Evolutionary conservation across 2,888 invertebrate genomes (phyloP).

Genomic region (Petrolisthes cinctipes): DNA sequence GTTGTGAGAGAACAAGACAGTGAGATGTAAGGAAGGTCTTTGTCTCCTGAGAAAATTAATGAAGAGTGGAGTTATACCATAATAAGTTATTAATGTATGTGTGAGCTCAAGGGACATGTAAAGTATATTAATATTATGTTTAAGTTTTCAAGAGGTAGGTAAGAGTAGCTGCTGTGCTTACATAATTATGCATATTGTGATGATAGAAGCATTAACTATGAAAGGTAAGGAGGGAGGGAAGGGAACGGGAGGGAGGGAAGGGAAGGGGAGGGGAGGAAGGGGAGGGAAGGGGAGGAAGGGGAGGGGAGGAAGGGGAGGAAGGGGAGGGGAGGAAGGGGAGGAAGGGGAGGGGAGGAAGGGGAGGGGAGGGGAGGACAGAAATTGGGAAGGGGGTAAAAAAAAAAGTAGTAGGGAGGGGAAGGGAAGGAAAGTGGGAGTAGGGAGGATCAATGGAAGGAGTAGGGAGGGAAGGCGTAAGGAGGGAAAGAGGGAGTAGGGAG

Average conservation of each 20-base stretch:
- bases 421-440: background rate
- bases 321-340: background rate
- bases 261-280: background rate
- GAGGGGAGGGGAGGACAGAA: constrained; percentile 1
- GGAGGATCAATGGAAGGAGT: background rate
- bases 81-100: too few relatives aligned
- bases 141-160: too few relatives aligned
- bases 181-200: too few relatives aligned
- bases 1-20: background rate
- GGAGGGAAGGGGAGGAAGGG: background rate
- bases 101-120: too few relatives aligned
- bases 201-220: background rate
- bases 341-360: background rate
- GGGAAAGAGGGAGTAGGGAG: background rate
- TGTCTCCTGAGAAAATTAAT: too few relatives aligned
- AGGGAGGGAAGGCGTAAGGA: background rate
- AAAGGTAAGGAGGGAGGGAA: background rate
- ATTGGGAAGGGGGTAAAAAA: background rate
- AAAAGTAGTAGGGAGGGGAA: background rate
- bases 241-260: background rate
- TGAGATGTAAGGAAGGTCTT: background rate
- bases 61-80: too few relatives aligned
- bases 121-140: too few relatives aligned
- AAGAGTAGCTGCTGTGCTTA: too few relatives aligned
- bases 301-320: background rate